Evolutionary conservation across 2,797 vertebrate genomes (phyloP).

Genomic region (Gymnothorax reevesii): DNA sequence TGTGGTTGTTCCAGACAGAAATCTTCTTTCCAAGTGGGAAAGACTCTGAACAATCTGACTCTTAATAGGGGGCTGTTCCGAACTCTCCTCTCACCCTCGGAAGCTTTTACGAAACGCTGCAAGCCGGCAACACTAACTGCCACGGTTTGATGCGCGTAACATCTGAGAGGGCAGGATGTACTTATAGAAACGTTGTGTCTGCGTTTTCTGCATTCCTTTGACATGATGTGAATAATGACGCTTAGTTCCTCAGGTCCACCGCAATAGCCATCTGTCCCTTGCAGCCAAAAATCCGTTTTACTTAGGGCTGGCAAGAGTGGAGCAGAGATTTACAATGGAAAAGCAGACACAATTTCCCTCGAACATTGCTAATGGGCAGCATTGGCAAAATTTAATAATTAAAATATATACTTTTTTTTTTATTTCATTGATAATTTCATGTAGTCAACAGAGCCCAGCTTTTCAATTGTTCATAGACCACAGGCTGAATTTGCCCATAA

Average conservation of each 20-base stretch:
- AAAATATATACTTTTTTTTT: not conserved
- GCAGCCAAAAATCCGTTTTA: not conserved
- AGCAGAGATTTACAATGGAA: constrained; percentile 13
- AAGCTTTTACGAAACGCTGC: constrained; percentile 85
- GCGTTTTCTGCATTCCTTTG: constrained; percentile 78
- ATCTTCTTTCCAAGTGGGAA: constrained; percentile 85
- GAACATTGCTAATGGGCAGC: constrained; percentile 8
- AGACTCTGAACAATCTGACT: constrained; percentile 85
- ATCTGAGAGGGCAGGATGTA: constrained; percentile 56
- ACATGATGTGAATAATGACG: constrained; percentile 66
- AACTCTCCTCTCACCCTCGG: constrained; percentile 78
- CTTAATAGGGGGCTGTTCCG: constrained; percentile 97
- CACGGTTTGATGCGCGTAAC: constrained; percentile 74
- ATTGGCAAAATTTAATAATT: not conserved
- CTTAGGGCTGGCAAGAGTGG: not conserved
- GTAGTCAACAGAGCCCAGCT: not conserved
- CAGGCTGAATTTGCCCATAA: not conserved
- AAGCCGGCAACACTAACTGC: constrained; percentile 75
- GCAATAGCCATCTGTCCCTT: constrained; percentile 20
- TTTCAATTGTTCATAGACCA: not conserved
- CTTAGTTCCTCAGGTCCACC: constrained; percentile 38
- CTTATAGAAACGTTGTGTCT: constrained; percentile 78
- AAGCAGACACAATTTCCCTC: constrained; percentile 14
- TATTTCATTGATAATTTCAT: not conserved
- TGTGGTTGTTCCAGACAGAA: constrained; percentile 78